A percentile compares a stretch with the other conserved stretches of the same genome.
phyloP scores from a whole-genome alignment of 2,888 invertebrate genomes.

The Omphaloscelis lunosa region DNA sequence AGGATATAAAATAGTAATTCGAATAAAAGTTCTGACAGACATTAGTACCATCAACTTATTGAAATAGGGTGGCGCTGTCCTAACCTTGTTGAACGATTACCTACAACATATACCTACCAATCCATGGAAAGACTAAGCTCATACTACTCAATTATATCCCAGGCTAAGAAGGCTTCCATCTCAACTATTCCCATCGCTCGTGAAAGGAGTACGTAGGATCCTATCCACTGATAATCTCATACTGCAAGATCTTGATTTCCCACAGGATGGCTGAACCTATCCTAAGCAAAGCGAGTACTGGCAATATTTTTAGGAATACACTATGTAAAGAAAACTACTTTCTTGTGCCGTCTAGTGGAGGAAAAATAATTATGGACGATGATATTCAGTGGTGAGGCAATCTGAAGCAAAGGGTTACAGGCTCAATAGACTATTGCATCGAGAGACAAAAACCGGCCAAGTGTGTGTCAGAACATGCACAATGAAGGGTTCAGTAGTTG shows the following conservation, averaged over 20 bases:
- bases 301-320: conserved; percentile 28
- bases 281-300: conserved; percentile 27
- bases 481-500: too few species aligned
- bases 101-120: too few species aligned
- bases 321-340: conserved; percentile 3
- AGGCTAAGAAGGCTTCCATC: background rate
- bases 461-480: too few species aligned
- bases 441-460: too few species aligned
- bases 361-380: background rate
- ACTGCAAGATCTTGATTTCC: conserved; percentile 52
- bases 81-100: background rate
- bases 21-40: background rate
- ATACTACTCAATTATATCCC: background rate
- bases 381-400: background rate
- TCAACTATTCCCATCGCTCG: conserved; percentile 46
- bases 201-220: conserved; percentile 35
- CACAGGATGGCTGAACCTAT: conserved; percentile 34
- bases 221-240: conserved; percentile 52
- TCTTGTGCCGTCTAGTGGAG: background rate
- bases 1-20: too few species aligned
- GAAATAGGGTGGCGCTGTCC: too few species aligned
- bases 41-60: background rate
- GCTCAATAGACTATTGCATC: background rate
- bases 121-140: background rate
- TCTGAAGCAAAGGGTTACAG: background rate